Evolutionary conservation across 2,113 vertebrate species (phyloP), one percentile per base, ranked within the genome.

Genomic region (Pterocles gutturalis): DNA sequence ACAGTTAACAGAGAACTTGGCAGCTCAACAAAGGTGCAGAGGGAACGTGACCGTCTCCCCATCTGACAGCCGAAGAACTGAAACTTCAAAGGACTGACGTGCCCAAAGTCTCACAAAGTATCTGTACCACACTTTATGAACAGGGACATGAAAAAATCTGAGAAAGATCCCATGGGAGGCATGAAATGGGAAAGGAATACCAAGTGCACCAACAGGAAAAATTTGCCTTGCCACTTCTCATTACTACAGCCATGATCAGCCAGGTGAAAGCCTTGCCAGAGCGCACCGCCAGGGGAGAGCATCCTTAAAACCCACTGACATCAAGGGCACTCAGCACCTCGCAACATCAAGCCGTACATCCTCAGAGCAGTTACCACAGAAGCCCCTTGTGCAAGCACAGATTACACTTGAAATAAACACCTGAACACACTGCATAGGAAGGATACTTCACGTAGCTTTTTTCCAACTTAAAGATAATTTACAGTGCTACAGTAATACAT

Each of bases 291-390:
- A 41, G 41, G 41, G 41, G 41, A 41, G 78, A 73, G 67, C 65
- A 36, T 58, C 64, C 82, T 77, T 72, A 72, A 64, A 55, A 28
- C 13, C 22, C 3, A 36, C 1, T 5, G 13, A 45, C 71, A 64
- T 76, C 76, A 38, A 91, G 77, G 90, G 58, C 84, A 87, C 77
- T 77, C 67, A 29, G 87, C 67, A 55, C 48, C 72, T 60, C 34
- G 3, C 83, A 48, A 73, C 46, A 87, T 34, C 60, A 66, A 77
- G 20, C 46, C 45, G 36, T 53, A 1, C 48, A 25, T 43, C 62
- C 76, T 31, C 31, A 1, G 21, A 72, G 61, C 2, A 64, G 58
- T 8, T 16, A 14, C 36, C 70, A 43, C 15, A 38, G 73, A 8
- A 70, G 54, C 49, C 87, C 81, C 84, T 83, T 36, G 31, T 6